Conservation (phyloP, 2,888 invertebrate genomes). For the Diloba caeruleocephala region DNA sequence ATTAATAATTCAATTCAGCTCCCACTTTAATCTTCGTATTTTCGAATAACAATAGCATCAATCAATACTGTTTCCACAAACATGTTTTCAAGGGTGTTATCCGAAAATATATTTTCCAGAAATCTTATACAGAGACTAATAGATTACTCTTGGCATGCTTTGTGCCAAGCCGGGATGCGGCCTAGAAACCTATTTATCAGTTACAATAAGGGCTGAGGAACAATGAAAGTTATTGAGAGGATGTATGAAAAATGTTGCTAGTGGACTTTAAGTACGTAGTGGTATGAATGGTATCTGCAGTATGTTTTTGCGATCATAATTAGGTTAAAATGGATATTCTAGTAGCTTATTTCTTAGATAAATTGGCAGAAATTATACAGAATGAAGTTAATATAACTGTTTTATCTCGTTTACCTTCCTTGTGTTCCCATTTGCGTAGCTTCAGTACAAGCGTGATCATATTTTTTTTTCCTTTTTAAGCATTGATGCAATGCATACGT, state of each 20-base stretch:
- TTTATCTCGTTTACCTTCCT: too few relatives aligned
- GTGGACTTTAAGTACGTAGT: too few relatives aligned
- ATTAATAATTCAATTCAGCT: conserved; percentile 43
- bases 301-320: too few relatives aligned
- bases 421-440: too few relatives aligned
- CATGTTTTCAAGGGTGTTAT: conserved; percentile 70
- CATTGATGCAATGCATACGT: too few relatives aligned
- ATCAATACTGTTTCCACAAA: conserved; percentile 72
- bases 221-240: conserved; percentile 36
- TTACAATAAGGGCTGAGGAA: conserved; percentile 29
- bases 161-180: conserved; percentile 32
- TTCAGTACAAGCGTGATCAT: too few relatives aligned
- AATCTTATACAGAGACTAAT: conserved; percentile 52
- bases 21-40: conserved; percentile 57
- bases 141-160: conserved; percentile 65
- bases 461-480: too few relatives aligned
- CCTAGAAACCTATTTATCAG: conserved; percentile 53
- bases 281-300: too few relatives aligned
- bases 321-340: too few relatives aligned
- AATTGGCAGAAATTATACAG: too few relatives aligned
- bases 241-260: conserved; percentile 26
- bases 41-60: conserved; percentile 61
- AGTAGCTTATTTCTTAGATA: too few relatives aligned
- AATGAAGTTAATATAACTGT: too few relatives aligned
- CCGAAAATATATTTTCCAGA: conserved; percentile 59